Conservation (phyloP, 2,888 invertebrate genomes). For the Nematopogon swammerdamellus region DNA sequence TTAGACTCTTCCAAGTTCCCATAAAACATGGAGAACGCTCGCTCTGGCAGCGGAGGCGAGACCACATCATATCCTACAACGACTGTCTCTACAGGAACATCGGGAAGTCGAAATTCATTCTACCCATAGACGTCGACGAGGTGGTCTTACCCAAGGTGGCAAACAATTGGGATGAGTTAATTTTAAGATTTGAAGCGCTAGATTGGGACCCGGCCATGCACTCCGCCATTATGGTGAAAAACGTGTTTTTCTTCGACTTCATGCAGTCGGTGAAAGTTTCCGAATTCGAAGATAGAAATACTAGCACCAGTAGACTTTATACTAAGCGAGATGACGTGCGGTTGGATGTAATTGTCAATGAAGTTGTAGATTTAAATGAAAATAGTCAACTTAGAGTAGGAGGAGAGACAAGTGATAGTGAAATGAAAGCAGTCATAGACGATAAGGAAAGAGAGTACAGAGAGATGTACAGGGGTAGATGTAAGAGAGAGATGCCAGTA, state of each 20-base stretch:
- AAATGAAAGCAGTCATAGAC: constrained; percentile 27
- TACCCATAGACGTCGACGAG: constrained; percentile 74
- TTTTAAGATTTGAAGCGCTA: constrained; percentile 37
- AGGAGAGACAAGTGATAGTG: constrained; percentile 21
- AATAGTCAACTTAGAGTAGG: constrained; percentile 23
- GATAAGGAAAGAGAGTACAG: constrained; percentile 17
- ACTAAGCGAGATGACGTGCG: constrained; percentile 41
- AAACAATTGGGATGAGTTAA: constrained; percentile 55
- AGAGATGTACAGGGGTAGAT: constrained; percentile 23
- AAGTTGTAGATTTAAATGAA: constrained; percentile 25
- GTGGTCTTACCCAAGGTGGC: constrained; percentile 63
- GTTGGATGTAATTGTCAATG: constrained; percentile 18
- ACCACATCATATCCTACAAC: constrained; percentile 74
- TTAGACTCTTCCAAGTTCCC: constrained; percentile 50
- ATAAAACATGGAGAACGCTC: constrained; percentile 41
- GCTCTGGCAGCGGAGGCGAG: constrained; percentile 64
- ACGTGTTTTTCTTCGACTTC: constrained; percentile 66
- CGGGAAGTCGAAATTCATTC: constrained; percentile 58
- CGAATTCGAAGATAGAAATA: constrained; percentile 17
- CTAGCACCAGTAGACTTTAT: constrained; percentile 28
- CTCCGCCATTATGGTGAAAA: constrained; percentile 62
- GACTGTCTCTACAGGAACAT: constrained; percentile 75
- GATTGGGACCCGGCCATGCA: constrained; percentile 45
- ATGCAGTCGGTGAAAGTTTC: constrained; percentile 31
- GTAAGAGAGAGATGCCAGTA: constrained; percentile 23